Evolutionary conservation across 2,888 invertebrate species (phyloP).

Genomic region (Drosophila cognata): DNA sequence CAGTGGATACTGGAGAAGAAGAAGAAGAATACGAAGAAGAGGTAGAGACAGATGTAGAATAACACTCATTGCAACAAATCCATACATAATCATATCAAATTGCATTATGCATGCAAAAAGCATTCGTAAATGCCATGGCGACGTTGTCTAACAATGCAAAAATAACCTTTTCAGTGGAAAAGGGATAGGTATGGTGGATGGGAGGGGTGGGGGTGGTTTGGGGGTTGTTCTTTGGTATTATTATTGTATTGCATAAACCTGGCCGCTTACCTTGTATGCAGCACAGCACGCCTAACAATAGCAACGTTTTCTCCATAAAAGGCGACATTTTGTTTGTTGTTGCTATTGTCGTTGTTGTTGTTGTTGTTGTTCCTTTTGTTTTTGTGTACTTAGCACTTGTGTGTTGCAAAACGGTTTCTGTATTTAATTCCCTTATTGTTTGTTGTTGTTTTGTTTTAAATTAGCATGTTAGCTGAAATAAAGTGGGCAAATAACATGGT

Average conservation of each 20-base stretch:
- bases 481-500: not conserved
- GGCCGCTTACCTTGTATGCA: slow-evolving; percentile 83
- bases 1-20: slow-evolving; percentile 85
- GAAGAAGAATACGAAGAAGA: not conserved
- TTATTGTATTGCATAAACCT: slow-evolving; percentile 63
- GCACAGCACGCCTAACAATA: slow-evolving; percentile 82
- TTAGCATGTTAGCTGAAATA: slow-evolving; percentile 44
- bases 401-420: slow-evolving; percentile 12
- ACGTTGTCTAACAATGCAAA: slow-evolving; percentile 32
- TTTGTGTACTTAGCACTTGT: slow-evolving; percentile 23
- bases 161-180: slow-evolving; percentile 1
- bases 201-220: not conserved
- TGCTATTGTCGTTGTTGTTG: slow-evolving; percentile 12
- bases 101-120: slow-evolving; percentile 26
- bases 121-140: slow-evolving; percentile 33
- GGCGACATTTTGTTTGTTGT: slow-evolving; percentile 76
- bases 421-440: slow-evolving; percentile 14
- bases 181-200: not conserved
- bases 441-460: slow-evolving; percentile 30
- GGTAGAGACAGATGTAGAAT: not conserved
- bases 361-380: slow-evolving; percentile 19
- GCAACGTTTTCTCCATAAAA: slow-evolving; percentile 82
- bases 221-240: slow-evolving; percentile 1
- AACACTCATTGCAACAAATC: slow-evolving; percentile 7
- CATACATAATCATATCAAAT: slow-evolving; percentile 28